Evolutionary conservation across 2,797 vertebrate species (phyloP), one percentile per base, ranked within the genome.

Genomic region (Pseudochromis fuscus): DNA sequence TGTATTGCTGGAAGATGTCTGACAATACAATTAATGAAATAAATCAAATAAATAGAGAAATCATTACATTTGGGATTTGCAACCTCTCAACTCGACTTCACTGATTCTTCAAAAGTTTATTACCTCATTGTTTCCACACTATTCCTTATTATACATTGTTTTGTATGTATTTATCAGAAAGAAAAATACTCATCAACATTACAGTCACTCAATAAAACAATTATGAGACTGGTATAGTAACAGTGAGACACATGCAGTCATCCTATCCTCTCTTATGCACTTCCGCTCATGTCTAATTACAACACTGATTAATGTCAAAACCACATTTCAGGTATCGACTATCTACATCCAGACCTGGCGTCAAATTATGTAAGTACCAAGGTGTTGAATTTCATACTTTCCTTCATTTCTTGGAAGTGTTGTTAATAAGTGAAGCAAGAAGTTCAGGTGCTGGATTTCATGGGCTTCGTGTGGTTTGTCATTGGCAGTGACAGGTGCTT

Each of bases 331-430:
- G 98, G 98, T 63, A 99, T 99, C 59, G 98, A 99, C 92, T 99
- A 99, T 89, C 95, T 99, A 30, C 98, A 99, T 88, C 98, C 98
- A 53, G 98, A 99, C 90, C 94, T 99, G 72, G 96, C 97, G 81
- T 95, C 96, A 38, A 99, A 99, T 93, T 99, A 99, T 1, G 98
- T 99, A 94, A 99, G 98, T 99, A 95, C 56, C 50, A 68, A 21
- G n/a, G 21, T 66, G 27, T 83, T 75, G 40, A 52, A 69, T 69
- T 69, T 75, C 46, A 53, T 57, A 68, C 66, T 75, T 81, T 51
- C 24, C 60, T 70, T 63, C 37, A 56, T 68, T 79, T 67, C 52
- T 21, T 45, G 56, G 18, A 61, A 64, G 57, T 76, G 75, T 50
- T 73, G 48, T 78, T 77, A 70, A 61, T 74, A 58, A 60, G 42